Evolutionary conservation across 2,888 invertebrate genomes (phyloP).

Genomic region (Melinopterus prodromus): DNA sequence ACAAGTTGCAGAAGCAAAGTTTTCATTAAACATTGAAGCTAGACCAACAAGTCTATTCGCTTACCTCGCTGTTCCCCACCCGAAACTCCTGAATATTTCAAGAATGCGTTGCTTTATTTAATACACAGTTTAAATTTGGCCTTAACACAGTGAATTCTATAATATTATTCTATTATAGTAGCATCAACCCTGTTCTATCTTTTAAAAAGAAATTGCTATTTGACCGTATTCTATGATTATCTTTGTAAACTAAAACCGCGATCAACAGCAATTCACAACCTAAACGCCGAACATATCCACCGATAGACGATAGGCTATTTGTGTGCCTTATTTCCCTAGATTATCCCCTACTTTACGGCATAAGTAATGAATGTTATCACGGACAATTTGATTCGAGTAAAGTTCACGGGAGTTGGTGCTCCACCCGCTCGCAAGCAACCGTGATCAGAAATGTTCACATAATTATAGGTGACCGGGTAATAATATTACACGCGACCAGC

Average conservation of each 20-base stretch:
- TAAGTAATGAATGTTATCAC: conserved; percentile 39
- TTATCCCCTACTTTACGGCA: conserved; percentile 37
- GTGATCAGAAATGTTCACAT: conserved; percentile 46
- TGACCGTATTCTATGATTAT: too few relatives aligned
- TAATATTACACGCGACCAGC: conserved; percentile 41
- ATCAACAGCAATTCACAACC: neutral
- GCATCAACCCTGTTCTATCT: too few relatives aligned
- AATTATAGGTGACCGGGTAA: conserved; percentile 47
- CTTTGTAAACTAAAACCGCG: neutral
- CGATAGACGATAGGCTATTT: neutral
- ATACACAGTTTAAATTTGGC: too few relatives aligned
- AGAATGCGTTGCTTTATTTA: too few relatives aligned
- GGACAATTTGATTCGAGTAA: conserved; percentile 45
- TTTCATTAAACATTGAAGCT: too few relatives aligned
- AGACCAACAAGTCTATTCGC: too few relatives aligned
- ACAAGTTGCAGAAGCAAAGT: too few relatives aligned
- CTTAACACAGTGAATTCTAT: too few relatives aligned
- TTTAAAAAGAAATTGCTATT: too few relatives aligned
- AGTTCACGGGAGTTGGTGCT: conserved; percentile 45
- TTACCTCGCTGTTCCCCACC: too few relatives aligned
- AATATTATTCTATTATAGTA: too few relatives aligned
- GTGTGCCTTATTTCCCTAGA: conserved; percentile 32
- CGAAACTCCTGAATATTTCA: too few relatives aligned
- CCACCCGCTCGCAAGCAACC: conserved; percentile 44
- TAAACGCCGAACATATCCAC: neutral